Percentiles rank a stretch among this genome's conserved stretches.
Evolutionary conservation across 2,888 invertebrate species (phyloP).

Genomic region (Arctia plantaginis): DNA sequence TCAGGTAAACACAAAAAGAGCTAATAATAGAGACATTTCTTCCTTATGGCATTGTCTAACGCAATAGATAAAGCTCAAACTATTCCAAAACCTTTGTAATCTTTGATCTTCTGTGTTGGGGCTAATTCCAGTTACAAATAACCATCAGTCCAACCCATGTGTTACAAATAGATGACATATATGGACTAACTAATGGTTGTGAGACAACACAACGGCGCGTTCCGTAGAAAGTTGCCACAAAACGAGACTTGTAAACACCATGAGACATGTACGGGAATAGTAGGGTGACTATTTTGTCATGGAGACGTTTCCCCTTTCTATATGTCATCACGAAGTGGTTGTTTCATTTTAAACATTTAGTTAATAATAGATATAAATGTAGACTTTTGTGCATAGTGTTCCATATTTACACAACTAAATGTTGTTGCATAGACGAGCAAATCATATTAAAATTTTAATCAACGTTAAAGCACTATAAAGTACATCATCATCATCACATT

Average conservation of each 20-base stretch:
- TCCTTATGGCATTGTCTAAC: neutral
- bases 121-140: neutral
- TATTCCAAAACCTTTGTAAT: neutral
- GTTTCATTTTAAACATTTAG: no score
- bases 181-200: constrained; percentile 28
- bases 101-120: neutral
- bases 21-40: neutral
- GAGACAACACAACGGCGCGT: constrained; percentile 23
- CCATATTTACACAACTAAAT: no score
- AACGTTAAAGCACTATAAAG: no score
- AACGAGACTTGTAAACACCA: constrained; percentile 42
- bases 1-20: neutral
- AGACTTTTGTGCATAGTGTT: neutral
- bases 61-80: neutral
- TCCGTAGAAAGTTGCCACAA: constrained; percentile 47
- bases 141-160: constrained; percentile 3
- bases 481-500: no score
- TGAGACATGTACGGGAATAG: constrained; percentile 29
- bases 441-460: no score
- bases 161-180: constrained; percentile 18
- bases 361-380: no score
- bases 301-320: neutral
- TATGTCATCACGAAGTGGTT: neutral
- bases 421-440: no score
- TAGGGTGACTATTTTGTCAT: constrained; percentile 24